Evolutionary conservation across 37 sponge, comb jelly and placozoan species (phyloP).

Genomic region (Eunapius fragilis): DNA sequence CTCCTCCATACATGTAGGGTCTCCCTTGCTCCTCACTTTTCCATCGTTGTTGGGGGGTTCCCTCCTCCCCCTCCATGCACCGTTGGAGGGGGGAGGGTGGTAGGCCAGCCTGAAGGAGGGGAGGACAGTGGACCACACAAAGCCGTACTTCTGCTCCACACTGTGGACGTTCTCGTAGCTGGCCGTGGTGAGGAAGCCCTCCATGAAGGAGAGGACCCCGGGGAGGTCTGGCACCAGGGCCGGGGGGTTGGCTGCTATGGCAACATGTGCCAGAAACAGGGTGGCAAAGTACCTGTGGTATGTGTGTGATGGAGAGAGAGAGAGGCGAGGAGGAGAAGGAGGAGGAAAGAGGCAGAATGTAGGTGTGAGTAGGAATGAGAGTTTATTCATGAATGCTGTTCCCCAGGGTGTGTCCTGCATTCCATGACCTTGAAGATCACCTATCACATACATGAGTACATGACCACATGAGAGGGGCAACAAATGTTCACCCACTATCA

Average conservation of each 20-base stretch:
- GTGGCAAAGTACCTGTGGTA: slow-evolving; percentile 35
- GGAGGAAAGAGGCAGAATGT: too few relatives aligned
- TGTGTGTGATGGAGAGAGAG: too few relatives aligned
- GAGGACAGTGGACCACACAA: slow-evolving; percentile 38
- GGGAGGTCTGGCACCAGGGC: background rate
- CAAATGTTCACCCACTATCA: too few relatives aligned
- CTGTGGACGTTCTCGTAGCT: background rate
- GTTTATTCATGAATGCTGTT: too few relatives aligned
- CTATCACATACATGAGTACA: too few relatives aligned
- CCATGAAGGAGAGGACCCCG: slow-evolving; percentile 3
- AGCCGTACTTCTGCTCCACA: slow-evolving; percentile 26
- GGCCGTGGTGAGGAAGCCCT: slow-evolving; percentile 14
- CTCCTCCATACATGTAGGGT: background rate
- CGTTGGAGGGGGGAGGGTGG: background rate
- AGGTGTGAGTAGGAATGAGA: too few relatives aligned
- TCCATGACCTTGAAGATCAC: too few relatives aligned
- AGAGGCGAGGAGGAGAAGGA: background rate
- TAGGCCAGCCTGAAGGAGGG: slow-evolving; percentile 4
- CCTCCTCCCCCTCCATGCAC: background rate
- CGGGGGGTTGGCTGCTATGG: slow-evolving; percentile 21
- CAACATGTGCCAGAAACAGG: slow-evolving; percentile 16
- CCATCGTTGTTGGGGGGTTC: background rate
- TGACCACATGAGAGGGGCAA: too few relatives aligned
- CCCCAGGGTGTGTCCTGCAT: too few relatives aligned
- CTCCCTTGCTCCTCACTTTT: too few relatives aligned